Conservation (phyloP, 2,888 invertebrate species). For the Chrysodeixis includens region DNA sequence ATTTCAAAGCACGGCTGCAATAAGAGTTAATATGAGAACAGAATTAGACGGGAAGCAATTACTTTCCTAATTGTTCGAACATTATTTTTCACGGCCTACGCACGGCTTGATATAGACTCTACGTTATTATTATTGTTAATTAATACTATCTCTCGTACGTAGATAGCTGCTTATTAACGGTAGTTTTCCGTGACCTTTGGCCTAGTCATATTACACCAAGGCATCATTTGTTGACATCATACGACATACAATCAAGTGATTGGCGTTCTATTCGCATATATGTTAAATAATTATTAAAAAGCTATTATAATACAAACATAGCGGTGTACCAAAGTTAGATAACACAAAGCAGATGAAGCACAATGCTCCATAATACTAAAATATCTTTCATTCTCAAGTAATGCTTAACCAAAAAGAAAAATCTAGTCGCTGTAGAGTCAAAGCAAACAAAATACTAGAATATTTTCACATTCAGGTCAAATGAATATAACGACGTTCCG, state of each 20-base stretch:
- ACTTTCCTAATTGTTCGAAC: constrained; percentile 24
- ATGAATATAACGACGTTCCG: constrained; percentile 27
- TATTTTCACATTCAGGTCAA: constrained; percentile 25
- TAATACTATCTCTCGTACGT: constrained; percentile 37
- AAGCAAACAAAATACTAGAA: constrained; percentile 15
- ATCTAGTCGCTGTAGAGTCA: background rate
- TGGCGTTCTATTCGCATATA: no score
- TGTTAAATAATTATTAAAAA: no score
- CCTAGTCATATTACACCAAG: background rate
- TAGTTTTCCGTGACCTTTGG: constrained; percentile 13
- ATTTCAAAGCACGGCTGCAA: constrained; percentile 13
- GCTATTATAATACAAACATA: no score
- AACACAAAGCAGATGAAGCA: background rate
- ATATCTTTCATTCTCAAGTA: background rate
- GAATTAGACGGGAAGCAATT: constrained; percentile 31
- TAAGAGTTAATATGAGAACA: constrained; percentile 16
- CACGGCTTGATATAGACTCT: constrained; percentile 15
- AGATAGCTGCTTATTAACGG: constrained; percentile 38
- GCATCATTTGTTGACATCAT: background rate
- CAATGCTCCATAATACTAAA: background rate
- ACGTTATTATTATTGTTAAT: constrained; percentile 36
- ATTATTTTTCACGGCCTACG: constrained; percentile 43
- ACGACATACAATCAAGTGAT: no score
- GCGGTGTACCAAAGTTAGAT: background rate
- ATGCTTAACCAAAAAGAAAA: background rate